These are phyloP conservation scores for Penaeus vannamei DNA, from an alignment of 1,140 invertebrate species.

Conservation along the genomic window DNA sequence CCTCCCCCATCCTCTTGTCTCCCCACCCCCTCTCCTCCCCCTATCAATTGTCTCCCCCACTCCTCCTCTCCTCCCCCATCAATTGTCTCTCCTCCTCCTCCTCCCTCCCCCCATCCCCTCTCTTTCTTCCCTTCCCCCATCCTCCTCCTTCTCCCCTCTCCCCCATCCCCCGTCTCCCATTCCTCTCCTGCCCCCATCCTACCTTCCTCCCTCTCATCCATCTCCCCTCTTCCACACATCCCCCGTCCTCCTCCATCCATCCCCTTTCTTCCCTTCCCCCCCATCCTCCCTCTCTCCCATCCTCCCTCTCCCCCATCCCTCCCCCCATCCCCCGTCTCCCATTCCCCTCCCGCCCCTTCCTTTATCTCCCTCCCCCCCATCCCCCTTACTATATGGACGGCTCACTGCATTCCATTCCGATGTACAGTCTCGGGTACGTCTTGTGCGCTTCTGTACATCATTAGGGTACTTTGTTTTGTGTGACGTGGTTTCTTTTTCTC, in stretches of 20 bases:
- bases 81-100: neutral
- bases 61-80: neutral
- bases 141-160: neutral
- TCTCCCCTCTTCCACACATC: neutral
- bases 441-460: too few relatives aligned
- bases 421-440: too few relatives aligned
- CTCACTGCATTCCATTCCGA: too few relatives aligned
- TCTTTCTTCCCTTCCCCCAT: neutral
- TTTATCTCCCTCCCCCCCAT: neutral
- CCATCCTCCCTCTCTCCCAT: neutral
- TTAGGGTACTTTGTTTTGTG: too few relatives aligned
- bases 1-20: constrained; percentile 2
- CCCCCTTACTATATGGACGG: neutral
- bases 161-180: too few relatives aligned
- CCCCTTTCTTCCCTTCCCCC: too few relatives aligned
- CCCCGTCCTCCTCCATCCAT: neutral
- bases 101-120: neutral
- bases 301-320: neutral
- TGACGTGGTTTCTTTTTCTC: too few relatives aligned
- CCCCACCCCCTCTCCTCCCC: neutral
- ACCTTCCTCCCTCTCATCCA: too few relatives aligned
- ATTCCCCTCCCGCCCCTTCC: neutral
- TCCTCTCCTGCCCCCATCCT: neutral
- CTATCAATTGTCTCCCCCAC: neutral
- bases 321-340: neutral